Conservation (phyloP, 2,888 invertebrate species). For the Caenorhabditis auriculariae region DNA sequence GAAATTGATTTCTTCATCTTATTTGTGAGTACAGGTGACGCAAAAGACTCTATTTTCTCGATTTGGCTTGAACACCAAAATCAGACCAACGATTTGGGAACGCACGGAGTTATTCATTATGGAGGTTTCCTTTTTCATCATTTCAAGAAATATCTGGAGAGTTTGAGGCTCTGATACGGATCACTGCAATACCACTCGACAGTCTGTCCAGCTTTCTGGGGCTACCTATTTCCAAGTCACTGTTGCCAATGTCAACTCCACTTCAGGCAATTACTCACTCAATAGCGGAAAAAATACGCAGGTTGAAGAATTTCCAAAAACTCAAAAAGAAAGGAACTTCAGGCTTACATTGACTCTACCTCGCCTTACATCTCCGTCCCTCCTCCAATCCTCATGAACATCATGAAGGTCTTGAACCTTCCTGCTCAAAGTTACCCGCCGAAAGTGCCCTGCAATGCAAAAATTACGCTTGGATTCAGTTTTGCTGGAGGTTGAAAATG, state of each 20-base stretch:
- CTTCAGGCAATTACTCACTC: slow-evolving; percentile 13
- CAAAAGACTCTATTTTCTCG: slow-evolving; percentile 15
- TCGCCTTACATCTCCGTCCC: slow-evolving; percentile 4
- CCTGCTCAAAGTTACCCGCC: slow-evolving; percentile 13
- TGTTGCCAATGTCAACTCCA: slow-evolving; percentile 6
- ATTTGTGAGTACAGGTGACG: too few relatives aligned
- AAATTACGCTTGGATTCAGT: slow-evolving; percentile 14
- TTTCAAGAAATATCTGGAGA: too few relatives aligned
- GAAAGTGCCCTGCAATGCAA: slow-evolving; percentile 16
- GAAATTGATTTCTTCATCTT: too few relatives aligned
- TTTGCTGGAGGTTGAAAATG: slow-evolving; percentile 1
- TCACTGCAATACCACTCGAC: slow-evolving; percentile 17
- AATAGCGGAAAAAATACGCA: too few relatives aligned
- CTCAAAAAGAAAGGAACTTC: background rate
- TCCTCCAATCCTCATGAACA: slow-evolving; percentile 7
- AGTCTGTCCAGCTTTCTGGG: slow-evolving; percentile 6
- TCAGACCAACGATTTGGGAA: slow-evolving; percentile 23
- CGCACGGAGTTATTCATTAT: slow-evolving; percentile 27
- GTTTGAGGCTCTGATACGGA: slow-evolving; percentile 20
- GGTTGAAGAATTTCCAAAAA: background rate
- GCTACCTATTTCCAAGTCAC: slow-evolving; percentile 10
- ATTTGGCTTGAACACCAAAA: slow-evolving; percentile 26
- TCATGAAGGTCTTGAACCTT: too few relatives aligned
- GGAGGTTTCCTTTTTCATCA: too few relatives aligned
- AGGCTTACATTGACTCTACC: slow-evolving; percentile 11